These are phyloP conservation scores for Todiramphus chloris DNA, from an alignment of 2,113 vertebrate genomes.

Conservation along the genomic window DNA sequence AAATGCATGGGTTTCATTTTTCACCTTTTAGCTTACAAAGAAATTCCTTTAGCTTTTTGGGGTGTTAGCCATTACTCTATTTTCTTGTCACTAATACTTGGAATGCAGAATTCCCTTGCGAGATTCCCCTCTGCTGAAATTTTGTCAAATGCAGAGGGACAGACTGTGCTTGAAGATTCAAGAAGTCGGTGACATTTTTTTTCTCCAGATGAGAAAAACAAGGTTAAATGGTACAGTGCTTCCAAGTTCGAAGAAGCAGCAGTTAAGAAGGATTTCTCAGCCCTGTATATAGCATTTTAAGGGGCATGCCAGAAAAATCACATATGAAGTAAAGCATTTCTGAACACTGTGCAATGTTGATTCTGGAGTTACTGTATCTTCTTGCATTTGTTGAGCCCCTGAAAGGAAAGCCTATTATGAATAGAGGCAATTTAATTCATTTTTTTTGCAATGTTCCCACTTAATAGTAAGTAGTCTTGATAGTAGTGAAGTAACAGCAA, in stretches of 20 bases:
- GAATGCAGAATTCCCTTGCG: neutral
- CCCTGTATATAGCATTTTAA: too few species aligned
- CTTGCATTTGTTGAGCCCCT: neutral
- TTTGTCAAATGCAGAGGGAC: neutral
- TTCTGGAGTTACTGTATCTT: neutral
- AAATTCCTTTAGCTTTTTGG: neutral
- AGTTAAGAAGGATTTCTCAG: neutral
- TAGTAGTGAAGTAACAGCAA: neutral
- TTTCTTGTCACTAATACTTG: neutral
- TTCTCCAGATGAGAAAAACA: neutral
- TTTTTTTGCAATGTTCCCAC: neutral
- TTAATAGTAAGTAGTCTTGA: neutral
- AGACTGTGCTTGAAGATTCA: neutral
- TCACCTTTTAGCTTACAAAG: neutral
- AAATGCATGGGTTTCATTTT: neutral
- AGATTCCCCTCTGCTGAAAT: neutral
- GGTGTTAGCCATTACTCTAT: neutral
- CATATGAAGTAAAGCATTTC: neutral
- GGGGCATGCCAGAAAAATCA: neutral
- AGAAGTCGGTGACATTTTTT: neutral
- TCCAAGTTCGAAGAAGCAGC: neutral
- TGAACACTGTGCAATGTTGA: neutral
- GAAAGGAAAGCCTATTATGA: neutral
- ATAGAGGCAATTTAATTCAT: neutral
- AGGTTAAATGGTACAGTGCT: neutral